phyloP scores from a whole-genome alignment of 2,888 invertebrate species.

The Matsumyia berberina region DNA sequence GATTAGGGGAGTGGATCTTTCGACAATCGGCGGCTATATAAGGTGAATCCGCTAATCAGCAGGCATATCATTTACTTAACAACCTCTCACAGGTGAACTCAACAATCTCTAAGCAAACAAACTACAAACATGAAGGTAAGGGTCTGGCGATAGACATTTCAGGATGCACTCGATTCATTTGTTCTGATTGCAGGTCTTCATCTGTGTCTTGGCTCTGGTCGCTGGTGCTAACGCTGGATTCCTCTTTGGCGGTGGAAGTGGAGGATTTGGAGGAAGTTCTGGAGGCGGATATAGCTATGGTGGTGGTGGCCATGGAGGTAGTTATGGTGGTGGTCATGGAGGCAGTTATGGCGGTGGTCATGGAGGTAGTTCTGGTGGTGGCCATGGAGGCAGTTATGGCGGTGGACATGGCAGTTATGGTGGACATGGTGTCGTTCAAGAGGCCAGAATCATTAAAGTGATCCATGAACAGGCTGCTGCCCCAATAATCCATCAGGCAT shows the following conservation, averaged over 20 bases:
- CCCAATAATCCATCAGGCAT: slow-evolving; percentile 27
- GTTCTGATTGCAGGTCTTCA: slow-evolving; percentile 39
- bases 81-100: slow-evolving; percentile 39
- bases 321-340: slow-evolving; percentile 1
- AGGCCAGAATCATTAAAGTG: slow-evolving; percentile 24
- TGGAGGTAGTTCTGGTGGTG: slow-evolving; percentile 10
- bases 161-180: neutral
- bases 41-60: slow-evolving; percentile 13
- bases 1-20: neutral
- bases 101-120: slow-evolving; percentile 31
- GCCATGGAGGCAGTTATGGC: neutral
- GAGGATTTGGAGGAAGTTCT: neutral
- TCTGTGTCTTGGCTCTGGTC: slow-evolving; percentile 57
- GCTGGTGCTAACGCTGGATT: slow-evolving; percentile 68
- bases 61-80: slow-evolving; percentile 39
- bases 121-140: slow-evolving; percentile 66
- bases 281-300: slow-evolving; percentile 14
- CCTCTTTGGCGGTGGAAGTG: slow-evolving; percentile 33
- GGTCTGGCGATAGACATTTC: neutral
- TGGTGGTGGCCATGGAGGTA: slow-evolving; percentile 16
- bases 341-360: slow-evolving; percentile 12
- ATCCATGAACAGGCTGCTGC: slow-evolving; percentile 51
- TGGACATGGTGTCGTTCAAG: slow-evolving; percentile 3
- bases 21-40: slow-evolving; percentile 30
- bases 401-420: slow-evolving; percentile 4